These are phyloP conservation scores for Synchiropus splendidus DNA, from an alignment of 2,113 vertebrate genomes.

Conservation along the genomic window DNA sequence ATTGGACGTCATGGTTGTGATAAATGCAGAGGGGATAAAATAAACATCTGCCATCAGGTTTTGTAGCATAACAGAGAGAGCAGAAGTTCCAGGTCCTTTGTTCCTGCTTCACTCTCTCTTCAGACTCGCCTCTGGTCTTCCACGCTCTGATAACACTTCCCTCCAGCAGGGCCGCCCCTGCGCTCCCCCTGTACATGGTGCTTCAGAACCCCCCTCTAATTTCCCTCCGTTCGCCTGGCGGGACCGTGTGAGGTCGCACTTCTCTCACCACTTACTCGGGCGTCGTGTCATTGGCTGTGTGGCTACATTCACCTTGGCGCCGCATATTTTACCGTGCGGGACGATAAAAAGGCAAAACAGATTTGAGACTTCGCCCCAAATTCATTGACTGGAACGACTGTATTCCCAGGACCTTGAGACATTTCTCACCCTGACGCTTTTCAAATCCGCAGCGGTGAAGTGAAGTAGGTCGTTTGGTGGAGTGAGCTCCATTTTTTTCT, in stretches of 20 bases:
- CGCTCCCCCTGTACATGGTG: too few species aligned
- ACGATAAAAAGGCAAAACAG: slow-evolving; percentile 70
- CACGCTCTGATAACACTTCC: slow-evolving; percentile 26
- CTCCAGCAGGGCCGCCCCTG: slow-evolving; percentile 11
- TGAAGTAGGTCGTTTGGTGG: slow-evolving; percentile 65
- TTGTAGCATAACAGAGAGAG: neutral
- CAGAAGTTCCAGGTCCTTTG: too few species aligned
- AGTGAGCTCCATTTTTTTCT: slow-evolving; percentile 25
- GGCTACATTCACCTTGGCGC: slow-evolving; percentile 63
- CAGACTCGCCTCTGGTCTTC: slow-evolving; percentile 29
- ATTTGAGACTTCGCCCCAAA: slow-evolving; percentile 65
- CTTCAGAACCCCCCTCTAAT: slow-evolving; percentile 14
- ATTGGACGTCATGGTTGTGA: slow-evolving; percentile 27
- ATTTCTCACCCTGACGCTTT: slow-evolving; percentile 65
- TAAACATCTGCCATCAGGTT: slow-evolving; percentile 10
- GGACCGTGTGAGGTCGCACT: slow-evolving; percentile 26
- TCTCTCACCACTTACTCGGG: slow-evolving; percentile 55
- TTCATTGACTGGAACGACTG: slow-evolving; percentile 71
- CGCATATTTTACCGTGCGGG: slow-evolving; percentile 62
- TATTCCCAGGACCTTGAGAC: slow-evolving; percentile 70
- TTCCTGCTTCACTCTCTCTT: neutral
- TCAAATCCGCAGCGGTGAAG: slow-evolving; percentile 62
- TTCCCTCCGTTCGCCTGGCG: slow-evolving; percentile 24
- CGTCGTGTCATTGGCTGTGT: slow-evolving; percentile 58
- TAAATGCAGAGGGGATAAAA: slow-evolving; percentile 25